These are phyloP conservation scores for Disparrhopalites patrizii DNA, from an alignment of 2,888 invertebrate species.

Conservation along the genomic window DNA sequence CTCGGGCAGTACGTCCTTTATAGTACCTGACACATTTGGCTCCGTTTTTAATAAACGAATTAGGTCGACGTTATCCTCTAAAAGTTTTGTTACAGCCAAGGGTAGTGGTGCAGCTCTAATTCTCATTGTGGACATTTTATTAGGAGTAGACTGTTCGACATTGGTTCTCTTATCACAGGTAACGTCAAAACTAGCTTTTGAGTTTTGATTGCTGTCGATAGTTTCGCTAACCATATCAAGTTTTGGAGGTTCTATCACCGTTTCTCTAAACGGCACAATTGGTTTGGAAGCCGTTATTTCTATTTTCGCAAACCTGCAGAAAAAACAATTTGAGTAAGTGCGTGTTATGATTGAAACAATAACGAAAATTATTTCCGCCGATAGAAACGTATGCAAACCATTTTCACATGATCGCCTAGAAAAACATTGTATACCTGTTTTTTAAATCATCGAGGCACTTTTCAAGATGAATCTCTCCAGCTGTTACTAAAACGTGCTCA, in stretches of 20 bases:
- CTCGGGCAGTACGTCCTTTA: constrained; percentile 43
- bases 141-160: constrained; percentile 63
- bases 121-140: constrained; percentile 66
- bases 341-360: too few species aligned
- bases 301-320: constrained; percentile 69
- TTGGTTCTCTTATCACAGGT: constrained; percentile 46
- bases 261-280: constrained; percentile 94
- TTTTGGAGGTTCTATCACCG: constrained; percentile 74
- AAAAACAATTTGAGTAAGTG: background rate
- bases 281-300: constrained; percentile 89
- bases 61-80: constrained; percentile 68
- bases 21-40: constrained; percentile 51
- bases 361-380: too few species aligned
- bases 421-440: constrained; percentile 52
- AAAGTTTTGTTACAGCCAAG: constrained; percentile 61
- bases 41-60: constrained; percentile 63
- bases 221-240: constrained; percentile 81
- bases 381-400: background rate
- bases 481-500: constrained; percentile 88
- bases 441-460: constrained; percentile 90
- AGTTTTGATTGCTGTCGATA: constrained; percentile 56
- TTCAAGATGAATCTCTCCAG: constrained; percentile 95
- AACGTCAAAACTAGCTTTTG: constrained; percentile 13
- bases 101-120: constrained; percentile 77
- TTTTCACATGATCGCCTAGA: background rate